Conservation (phyloP, 1,140 invertebrate species). For the Heliconius nattereri region DNA sequence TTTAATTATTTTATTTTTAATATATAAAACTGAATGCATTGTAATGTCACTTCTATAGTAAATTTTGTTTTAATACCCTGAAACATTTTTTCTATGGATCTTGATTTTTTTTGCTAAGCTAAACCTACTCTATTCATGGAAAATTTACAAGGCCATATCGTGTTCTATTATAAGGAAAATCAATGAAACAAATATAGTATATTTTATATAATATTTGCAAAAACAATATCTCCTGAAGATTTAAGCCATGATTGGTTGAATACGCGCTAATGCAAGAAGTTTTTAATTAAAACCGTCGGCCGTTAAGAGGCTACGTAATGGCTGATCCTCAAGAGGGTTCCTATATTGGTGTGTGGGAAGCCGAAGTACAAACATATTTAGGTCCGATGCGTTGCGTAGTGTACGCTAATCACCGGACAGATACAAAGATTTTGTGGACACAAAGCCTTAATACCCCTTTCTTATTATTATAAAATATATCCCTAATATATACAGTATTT, state of each 20-base stretch:
- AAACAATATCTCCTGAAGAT: slow-evolving; percentile 37
- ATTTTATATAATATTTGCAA: not conserved
- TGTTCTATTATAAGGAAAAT: too few species aligned
- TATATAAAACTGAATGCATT: too few species aligned
- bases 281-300: slow-evolving; percentile 80
- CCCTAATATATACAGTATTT: not conserved
- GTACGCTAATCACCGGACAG: slow-evolving; percentile 71
- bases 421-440: slow-evolving; percentile 58
- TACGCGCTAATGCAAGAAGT: slow-evolving; percentile 80
- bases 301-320: slow-evolving; percentile 78
- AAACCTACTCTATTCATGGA: not conserved
- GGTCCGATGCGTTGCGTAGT: slow-evolving; percentile 68
- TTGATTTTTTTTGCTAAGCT: not conserved
- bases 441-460: slow-evolving; percentile 68
- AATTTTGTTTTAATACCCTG: not conserved
- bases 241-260: slow-evolving; percentile 65
- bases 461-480: slow-evolving; percentile 52
- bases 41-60: not conserved
- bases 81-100: not conserved
- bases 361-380: slow-evolving; percentile 80
- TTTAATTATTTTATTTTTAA: too few species aligned
- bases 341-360: slow-evolving; percentile 74
- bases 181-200: too few species aligned
- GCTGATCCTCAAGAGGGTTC: slow-evolving; percentile 72
- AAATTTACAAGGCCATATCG: too few species aligned